phyloP scores from a whole-genome alignment of 2,888 invertebrate species.

The Keiferia lycopersicella region DNA sequence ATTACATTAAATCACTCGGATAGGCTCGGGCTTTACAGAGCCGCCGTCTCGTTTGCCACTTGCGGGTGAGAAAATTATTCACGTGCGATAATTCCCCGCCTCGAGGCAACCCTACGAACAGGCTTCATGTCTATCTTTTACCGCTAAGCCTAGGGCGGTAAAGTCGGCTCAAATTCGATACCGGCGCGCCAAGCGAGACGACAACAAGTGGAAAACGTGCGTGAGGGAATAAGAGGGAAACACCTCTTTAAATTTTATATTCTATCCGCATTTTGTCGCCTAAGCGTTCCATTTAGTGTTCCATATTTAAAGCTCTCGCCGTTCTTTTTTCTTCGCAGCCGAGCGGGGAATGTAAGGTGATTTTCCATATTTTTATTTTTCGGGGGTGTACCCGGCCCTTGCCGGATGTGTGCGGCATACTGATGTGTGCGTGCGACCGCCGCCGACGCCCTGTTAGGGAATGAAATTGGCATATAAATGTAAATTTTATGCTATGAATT shows the following conservation, averaged over 20 bases:
- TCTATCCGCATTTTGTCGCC: slow-evolving; percentile 82
- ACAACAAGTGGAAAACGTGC: slow-evolving; percentile 42
- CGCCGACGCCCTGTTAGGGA: slow-evolving; percentile 76
- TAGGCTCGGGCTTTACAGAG: slow-evolving; percentile 38
- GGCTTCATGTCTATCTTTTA: slow-evolving; percentile 76
- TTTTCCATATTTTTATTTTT: slow-evolving; percentile 64
- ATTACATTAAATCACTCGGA: slow-evolving; percentile 60
- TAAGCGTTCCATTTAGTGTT: slow-evolving; percentile 82
- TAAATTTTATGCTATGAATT: slow-evolving; percentile 82
- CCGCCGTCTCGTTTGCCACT: slow-evolving; percentile 53
- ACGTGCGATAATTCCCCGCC: slow-evolving; percentile 56
- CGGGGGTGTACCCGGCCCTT: slow-evolving; percentile 59
- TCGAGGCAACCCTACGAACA: slow-evolving; percentile 64
- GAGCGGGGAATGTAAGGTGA: slow-evolving; percentile 69
- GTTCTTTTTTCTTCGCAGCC: slow-evolving; percentile 70
- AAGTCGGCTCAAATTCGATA: slow-evolving; percentile 71
- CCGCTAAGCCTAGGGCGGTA: slow-evolving; percentile 79
- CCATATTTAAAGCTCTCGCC: slow-evolving; percentile 78
- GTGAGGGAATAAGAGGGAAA: slow-evolving; percentile 59
- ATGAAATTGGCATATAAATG: slow-evolving; percentile 82
- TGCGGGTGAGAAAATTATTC: slow-evolving; percentile 56
- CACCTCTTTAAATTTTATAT: slow-evolving; percentile 78
- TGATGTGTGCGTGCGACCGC: slow-evolving; percentile 77
- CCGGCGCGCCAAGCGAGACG: slow-evolving; percentile 58
- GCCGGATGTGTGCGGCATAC: slow-evolving; percentile 73